Base-by-base conservation (phyloP, 2,797 vertebrate species). In the Mycteria americana region DNA sequence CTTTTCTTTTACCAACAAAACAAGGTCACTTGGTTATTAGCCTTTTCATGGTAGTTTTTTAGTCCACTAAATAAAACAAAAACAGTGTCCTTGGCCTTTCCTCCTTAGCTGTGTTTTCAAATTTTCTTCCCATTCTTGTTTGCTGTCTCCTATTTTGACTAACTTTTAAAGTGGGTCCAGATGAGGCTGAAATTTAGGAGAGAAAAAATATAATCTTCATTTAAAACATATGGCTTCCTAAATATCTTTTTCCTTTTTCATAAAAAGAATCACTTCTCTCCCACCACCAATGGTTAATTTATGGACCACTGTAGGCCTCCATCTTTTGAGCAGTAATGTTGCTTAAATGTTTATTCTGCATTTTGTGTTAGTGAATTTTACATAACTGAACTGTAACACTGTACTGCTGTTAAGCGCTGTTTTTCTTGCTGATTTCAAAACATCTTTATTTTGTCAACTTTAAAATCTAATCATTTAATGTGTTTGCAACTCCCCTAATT, bases 61-160 rank as follows among this genome's bases (percentile, higher is more conserved):
- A 72, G 18, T 18, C 9, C 72, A 37, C 19, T 85, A 87, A 84
- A 70, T 84, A 64, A 94, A 95, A 51, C 18, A 85, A 85, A 88
- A 48, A 0, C 12, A 37, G 19, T 50, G 22, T 18, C 9, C 89
- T 69, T 93, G 43, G 76, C 48, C 35, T 92, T 88, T 89, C 16
- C 7, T 70, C n/a, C n/a, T 67, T 57, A 41, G 5, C 7, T 87
- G 6, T 31, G 7, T 45, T 93, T 81, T 89, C 72, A 82, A 18
- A 21, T 70, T 79, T 89, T 51, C 51, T 65, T 88, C 27, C 8
- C n/a, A 8, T 59, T 74, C 19, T 83, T 90, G 11, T 5, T 75
- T 53, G 5, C 16, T 75, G 6, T 70, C 23, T 75, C 16, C 18
- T 63, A 22, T 73, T 89, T 79, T 56, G 13, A 72, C 12, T 64